Percentiles rank a stretch among this genome's conserved stretches.
phyloP scores from a whole-genome alignment of 2,113 vertebrate genomes.

The Bos indicus region DNA sequence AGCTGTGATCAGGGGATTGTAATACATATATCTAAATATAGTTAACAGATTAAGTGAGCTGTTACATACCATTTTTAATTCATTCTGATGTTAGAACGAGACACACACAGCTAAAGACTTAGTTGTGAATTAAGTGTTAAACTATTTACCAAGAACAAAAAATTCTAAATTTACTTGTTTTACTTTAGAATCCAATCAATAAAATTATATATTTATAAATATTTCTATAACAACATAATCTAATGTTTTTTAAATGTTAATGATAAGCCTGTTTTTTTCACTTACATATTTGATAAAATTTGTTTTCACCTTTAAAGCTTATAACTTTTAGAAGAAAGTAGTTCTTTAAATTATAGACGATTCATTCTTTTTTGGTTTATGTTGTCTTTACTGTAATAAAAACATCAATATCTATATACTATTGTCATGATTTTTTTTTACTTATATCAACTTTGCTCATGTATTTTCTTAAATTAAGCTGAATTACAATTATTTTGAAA shows the following conservation, averaged over 20 bases:
- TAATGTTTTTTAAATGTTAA: not conserved
- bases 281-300: not conserved
- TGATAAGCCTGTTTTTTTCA: conserved; percentile 2
- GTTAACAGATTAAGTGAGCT: conserved; percentile 11
- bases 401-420: not conserved
- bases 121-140: conserved; percentile 17
- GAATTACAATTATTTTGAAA: conserved; percentile 31
- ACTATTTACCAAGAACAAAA: not conserved
- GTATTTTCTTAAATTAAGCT: conserved; percentile 5
- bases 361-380: conserved; percentile 2
- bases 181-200: not conserved
- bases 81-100: conserved; percentile 8
- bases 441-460: not conserved
- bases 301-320: not conserved
- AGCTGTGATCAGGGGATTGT: conserved; percentile 7
- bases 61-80: not conserved
- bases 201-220: conserved; percentile 38
- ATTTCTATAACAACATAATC: not conserved
- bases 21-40: not conserved
- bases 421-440: not conserved
- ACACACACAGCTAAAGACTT: not conserved
- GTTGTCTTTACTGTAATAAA: conserved; percentile 59
- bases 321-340: conserved; percentile 14
- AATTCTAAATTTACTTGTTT: not conserved
- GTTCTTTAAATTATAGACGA: not conserved